Evolutionary conservation across 2,888 invertebrate species (phyloP), one percentile per base, ranked within the genome.

Genomic region (Macrosoma leucophasiata): DNA sequence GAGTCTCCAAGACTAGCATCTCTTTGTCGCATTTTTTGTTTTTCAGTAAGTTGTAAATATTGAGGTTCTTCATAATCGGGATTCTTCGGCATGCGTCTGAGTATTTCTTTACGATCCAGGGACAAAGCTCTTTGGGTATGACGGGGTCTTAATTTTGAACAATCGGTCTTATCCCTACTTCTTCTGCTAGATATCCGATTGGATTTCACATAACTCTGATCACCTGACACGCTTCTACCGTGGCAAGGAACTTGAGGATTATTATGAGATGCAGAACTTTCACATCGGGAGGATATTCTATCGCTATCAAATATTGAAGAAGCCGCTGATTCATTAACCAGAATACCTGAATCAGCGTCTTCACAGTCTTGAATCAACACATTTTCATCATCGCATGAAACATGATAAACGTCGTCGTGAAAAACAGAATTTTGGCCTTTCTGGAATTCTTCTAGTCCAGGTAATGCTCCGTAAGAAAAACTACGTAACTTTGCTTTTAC

Each of bases 341-440:
- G 79, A 50, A 92, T 92, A 20, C 92, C 91, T 14, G 91, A 91
- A 65, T 92, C 92, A 38, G 89, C 89, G 68, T 92, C 91, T 58
- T 91, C 90, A 48, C 86, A 86, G 51, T 88, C 89, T 52, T 88
- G 86, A 50, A 87, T 75, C 31, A 86, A 68, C 30, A 85, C 71
- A 51, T 86, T 85, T 61, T 87, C 86, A 54, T 86, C 84, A 40
- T 84, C 84, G 54, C 82, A 85, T 8, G 77, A 74, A 28, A 73
- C 70, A 46, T 78, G 76, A 44, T 84, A 78, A 8, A 81, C 74
- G 22, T 88, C 87, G 47, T 90, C 88, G 43, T 89, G 87, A 60
- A 88, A 90, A 6, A 90, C 76, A 2, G 90, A 87, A 58, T 86
- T 87, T 41, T 86, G 85, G 23, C 71, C 77, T 56, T 84, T 86